phyloP scores from a whole-genome alignment of 2,888 invertebrate species.

The Tinea pellionella region DNA sequence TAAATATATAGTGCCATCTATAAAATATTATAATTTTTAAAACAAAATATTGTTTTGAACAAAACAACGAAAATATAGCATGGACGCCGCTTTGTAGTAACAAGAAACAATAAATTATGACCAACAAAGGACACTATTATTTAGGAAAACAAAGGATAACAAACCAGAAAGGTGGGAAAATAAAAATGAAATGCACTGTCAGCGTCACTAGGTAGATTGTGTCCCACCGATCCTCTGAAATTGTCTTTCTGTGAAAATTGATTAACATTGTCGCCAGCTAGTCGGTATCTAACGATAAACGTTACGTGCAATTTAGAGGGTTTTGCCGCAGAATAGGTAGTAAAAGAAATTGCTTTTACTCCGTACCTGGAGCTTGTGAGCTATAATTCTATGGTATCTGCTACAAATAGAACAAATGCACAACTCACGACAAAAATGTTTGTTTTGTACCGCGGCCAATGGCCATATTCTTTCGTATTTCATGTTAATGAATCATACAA shows the following conservation, averaged over 20 bases:
- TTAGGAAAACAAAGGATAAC: conserved; percentile 50
- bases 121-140: conserved; percentile 41
- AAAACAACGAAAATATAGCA: background rate
- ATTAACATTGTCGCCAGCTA: conserved; percentile 50
- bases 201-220: conserved; percentile 41
- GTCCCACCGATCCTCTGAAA: conserved; percentile 45
- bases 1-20: no score
- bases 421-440: background rate
- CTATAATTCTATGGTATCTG: conserved; percentile 8
- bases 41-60: background rate
- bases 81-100: background rate
- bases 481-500: no score
- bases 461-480: no score
- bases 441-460: no score
- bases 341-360: conserved; percentile 40
- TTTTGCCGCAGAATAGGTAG: conserved; percentile 33
- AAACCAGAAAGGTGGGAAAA: conserved; percentile 43
- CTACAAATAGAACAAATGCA: conserved; percentile 7
- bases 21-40: no score
- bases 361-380: conserved; percentile 14
- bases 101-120: background rate
- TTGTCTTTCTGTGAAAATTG: conserved; percentile 54
- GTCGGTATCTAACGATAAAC: conserved; percentile 24
- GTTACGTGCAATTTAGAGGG: conserved; percentile 14
- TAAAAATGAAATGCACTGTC: conserved; percentile 61